Conservation (phyloP, 2,113 vertebrate species). For the Uropsilus gracilis region DNA sequence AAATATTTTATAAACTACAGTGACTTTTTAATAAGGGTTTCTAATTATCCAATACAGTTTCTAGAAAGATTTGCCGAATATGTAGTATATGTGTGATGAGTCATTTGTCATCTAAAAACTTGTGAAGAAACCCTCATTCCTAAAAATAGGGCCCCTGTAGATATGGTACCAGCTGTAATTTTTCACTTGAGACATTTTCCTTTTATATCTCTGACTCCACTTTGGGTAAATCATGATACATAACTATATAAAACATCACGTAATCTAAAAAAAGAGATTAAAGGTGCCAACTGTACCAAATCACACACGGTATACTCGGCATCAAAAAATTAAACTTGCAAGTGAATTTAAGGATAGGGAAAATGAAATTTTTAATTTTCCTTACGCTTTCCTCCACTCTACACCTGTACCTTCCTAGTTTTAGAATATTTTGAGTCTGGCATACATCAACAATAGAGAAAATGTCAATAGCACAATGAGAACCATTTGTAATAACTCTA, state of each 20-base stretch:
- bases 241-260: constrained; percentile 66
- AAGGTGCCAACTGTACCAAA: constrained; percentile 56
- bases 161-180: constrained; percentile 47
- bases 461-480: background rate
- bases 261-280: constrained; percentile 54
- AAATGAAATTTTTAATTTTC: background rate
- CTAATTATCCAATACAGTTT: constrained; percentile 83
- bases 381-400: background rate
- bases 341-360: background rate
- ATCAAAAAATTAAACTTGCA: constrained; percentile 32
- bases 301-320: background rate
- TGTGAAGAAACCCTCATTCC: constrained; percentile 70
- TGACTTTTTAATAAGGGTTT: constrained; percentile 79
- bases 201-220: constrained; percentile 62
- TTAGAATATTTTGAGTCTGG: background rate
- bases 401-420: background rate
- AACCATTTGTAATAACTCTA: background rate
- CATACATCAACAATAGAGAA: background rate
- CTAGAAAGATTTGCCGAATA: constrained; percentile 79
- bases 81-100: constrained; percentile 72
- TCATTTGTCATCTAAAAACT: constrained; percentile 79
- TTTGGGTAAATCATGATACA: constrained; percentile 70
- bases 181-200: constrained; percentile 70
- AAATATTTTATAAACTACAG: constrained; percentile 89
- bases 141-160: constrained; percentile 75